Conservation (phyloP, 2,888 invertebrate species). For the Imbricaverruca yamaguchii region DNA sequence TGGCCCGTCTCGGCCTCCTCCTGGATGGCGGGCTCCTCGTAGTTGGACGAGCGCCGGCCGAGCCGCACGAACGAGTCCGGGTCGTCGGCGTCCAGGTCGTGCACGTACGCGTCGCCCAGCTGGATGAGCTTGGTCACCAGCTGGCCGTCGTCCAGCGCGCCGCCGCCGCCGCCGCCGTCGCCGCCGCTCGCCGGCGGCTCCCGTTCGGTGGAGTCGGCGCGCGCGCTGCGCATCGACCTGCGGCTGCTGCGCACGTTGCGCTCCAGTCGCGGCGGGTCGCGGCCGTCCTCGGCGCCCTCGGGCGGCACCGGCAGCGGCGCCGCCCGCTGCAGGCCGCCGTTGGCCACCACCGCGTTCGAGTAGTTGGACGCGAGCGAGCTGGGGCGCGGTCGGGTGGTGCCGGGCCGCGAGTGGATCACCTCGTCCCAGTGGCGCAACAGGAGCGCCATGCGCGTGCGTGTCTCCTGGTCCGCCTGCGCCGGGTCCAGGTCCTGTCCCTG, state of each 20-base stretch:
- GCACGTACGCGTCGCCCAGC: constrained; percentile 21
- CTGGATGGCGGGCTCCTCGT: constrained; percentile 17
- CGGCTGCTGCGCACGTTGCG: background rate
- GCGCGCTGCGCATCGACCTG: constrained; percentile 12
- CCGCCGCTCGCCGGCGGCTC: too few relatives aligned
- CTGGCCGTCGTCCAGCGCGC: constrained; percentile 7
- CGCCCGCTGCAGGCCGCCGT: background rate
- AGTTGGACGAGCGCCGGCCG: constrained; percentile 3
- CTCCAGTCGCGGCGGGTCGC: background rate
- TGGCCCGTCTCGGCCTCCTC: constrained; percentile 15
- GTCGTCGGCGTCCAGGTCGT: constrained; percentile 15
- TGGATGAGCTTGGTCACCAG: constrained; percentile 18
- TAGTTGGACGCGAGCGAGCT: background rate
- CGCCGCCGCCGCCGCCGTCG: background rate
- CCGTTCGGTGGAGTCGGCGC: background rate
- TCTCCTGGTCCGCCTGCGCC: background rate
- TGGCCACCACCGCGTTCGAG: background rate
- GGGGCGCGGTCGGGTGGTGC: constrained; percentile 14
- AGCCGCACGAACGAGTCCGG: constrained; percentile 17
- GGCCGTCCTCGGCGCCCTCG: constrained; percentile 5
- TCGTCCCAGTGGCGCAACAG: constrained; percentile 12
- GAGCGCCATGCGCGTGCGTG: background rate
- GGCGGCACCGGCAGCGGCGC: constrained; percentile 9
- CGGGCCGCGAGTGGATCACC: constrained; percentile 3
- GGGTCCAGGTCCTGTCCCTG: constrained; percentile 8